Conservation (phyloP, 2,888 invertebrate genomes). For the Pristionchus japonicus region DNA sequence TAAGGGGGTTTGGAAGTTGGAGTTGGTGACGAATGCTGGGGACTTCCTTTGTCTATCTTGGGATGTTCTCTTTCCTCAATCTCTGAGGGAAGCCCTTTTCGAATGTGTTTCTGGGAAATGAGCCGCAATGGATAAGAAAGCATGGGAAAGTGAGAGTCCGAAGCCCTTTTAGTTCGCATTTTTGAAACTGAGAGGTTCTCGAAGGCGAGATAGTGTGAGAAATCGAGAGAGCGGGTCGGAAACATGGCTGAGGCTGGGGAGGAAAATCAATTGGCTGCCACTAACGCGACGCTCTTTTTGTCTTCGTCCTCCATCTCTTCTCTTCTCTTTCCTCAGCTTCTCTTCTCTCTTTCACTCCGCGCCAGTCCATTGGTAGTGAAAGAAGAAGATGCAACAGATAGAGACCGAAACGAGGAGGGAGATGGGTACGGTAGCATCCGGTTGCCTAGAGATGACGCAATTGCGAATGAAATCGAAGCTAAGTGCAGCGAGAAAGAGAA, state of each 20-base stretch:
- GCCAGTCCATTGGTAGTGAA: background rate
- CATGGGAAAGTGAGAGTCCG: too few species aligned
- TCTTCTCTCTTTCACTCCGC: background rate
- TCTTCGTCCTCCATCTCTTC: constrained; percentile 3
- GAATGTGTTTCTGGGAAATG: background rate
- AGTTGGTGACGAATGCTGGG: background rate
- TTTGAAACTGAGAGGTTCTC: too few species aligned
- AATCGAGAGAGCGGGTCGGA: constrained; percentile 22
- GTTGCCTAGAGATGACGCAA: background rate
- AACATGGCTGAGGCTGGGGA: background rate
- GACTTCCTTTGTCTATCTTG: background rate
- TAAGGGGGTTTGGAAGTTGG: background rate
- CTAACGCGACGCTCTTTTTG: constrained; percentile 20
- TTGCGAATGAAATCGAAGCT: background rate
- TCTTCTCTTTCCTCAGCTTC: background rate
- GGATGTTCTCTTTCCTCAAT: background rate
- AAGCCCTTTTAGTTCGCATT: too few species aligned
- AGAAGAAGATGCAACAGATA: background rate
- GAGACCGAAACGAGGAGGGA: constrained; percentile 1
- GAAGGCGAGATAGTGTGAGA: background rate
- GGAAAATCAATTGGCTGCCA: constrained; percentile 9
- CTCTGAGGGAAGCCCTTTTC: background rate
- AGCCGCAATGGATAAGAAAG: background rate
- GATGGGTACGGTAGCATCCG: background rate
- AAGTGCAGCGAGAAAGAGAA: background rate